Conservation (phyloP, 2,888 invertebrate genomes). For the Polyommatus iphigenia region DNA sequence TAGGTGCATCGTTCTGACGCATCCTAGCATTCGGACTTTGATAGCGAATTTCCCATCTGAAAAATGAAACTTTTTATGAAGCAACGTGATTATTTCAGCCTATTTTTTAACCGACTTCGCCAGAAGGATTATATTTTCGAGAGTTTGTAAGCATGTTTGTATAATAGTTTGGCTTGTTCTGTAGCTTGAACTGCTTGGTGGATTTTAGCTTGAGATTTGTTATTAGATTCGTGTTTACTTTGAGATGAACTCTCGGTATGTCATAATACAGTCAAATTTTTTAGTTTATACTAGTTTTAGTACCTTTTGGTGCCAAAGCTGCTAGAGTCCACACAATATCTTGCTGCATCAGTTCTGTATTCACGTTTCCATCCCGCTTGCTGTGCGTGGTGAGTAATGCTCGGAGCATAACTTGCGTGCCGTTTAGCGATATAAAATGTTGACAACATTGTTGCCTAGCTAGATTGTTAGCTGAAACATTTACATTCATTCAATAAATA, state of each 20-base stretch:
- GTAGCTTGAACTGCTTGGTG: too few species aligned
- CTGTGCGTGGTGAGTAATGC: slow-evolving; percentile 74
- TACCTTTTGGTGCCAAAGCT: slow-evolving; percentile 79
- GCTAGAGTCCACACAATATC: slow-evolving; percentile 82
- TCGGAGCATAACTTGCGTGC: slow-evolving; percentile 80
- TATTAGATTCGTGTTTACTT: too few species aligned
- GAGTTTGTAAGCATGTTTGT: too few species aligned
- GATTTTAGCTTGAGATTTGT: too few species aligned
- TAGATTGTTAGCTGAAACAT: slow-evolving; percentile 73
- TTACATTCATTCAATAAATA: slow-evolving; percentile 12
- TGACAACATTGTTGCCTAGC: slow-evolving; percentile 74
- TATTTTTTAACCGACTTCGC: background rate
- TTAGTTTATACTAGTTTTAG: background rate
- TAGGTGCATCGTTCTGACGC: slow-evolving; percentile 81
- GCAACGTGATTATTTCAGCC: background rate
- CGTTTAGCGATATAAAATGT: slow-evolving; percentile 77
- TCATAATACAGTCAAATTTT: too few species aligned
- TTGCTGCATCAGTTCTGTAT: slow-evolving; percentile 77
- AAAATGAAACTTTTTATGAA: slow-evolving; percentile 43
- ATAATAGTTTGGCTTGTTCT: too few species aligned
- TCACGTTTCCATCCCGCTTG: slow-evolving; percentile 74
- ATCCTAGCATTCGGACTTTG: slow-evolving; percentile 82
- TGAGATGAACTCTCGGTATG: too few species aligned
- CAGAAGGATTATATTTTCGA: too few species aligned
- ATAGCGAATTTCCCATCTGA: slow-evolving; percentile 83